Conservation (phyloP, 2,797 vertebrate species). For the Cirrhinus molitorella region DNA sequence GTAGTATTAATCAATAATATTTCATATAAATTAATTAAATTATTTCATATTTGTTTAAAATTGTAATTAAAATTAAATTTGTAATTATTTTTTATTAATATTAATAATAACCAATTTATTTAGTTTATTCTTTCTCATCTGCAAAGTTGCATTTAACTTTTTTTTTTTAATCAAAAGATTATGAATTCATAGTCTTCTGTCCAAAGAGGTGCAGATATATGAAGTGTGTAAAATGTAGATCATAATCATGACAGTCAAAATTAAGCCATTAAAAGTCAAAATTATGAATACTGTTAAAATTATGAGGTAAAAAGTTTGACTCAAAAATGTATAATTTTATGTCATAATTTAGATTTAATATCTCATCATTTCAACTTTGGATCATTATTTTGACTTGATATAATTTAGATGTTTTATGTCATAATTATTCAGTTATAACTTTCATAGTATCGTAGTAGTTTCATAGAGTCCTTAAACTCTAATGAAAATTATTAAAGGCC, state of each 20-base stretch:
- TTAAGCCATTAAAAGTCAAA: neutral
- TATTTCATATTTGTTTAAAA: too few relatives aligned
- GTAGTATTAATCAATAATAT: too few relatives aligned
- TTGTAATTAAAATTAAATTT: too few relatives aligned
- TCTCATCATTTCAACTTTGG: neutral
- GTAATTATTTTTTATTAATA: too few relatives aligned
- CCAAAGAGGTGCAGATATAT: neutral
- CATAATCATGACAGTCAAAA: neutral
- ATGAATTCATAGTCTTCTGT: neutral
- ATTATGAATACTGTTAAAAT: neutral
- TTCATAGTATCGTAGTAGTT: neutral
- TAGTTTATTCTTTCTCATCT: neutral
- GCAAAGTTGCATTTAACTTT: neutral
- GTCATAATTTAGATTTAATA: neutral
- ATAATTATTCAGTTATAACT: neutral
- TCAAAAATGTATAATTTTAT: neutral
- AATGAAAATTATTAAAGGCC: neutral
- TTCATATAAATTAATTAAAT: too few relatives aligned
- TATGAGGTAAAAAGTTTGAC: too few relatives aligned
- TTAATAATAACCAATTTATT: neutral
- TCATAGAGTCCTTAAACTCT: neutral
- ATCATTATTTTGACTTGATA: neutral
- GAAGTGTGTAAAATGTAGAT: constrained; percentile 15
- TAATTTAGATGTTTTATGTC: too few relatives aligned
- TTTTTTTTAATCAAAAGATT: neutral